Conservation (phyloP, 2,113 vertebrate species). For the Paradoxurus hermaphroditus region DNA sequence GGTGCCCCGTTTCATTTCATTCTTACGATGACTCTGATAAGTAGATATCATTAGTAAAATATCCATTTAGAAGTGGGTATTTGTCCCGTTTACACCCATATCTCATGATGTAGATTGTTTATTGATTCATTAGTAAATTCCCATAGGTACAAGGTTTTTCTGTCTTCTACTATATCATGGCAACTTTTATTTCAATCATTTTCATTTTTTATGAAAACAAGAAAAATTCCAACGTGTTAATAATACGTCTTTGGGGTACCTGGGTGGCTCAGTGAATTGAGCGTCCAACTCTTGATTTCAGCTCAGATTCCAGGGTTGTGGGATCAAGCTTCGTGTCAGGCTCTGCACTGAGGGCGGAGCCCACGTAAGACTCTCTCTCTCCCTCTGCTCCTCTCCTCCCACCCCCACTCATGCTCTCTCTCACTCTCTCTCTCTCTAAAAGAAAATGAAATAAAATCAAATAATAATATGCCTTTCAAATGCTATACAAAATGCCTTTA, state of each 20-base stretch:
- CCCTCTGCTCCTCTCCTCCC: too few species aligned
- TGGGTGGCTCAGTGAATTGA: too few species aligned
- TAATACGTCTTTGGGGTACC: background rate
- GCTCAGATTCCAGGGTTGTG: too few species aligned
- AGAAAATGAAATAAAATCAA: too few species aligned
- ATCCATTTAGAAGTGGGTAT: background rate
- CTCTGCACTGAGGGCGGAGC: too few species aligned
- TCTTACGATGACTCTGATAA: background rate
- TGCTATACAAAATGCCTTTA: background rate
- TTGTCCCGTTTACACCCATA: background rate
- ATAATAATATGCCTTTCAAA: background rate
- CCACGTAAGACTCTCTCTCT: too few species aligned
- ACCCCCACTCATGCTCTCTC: too few species aligned
- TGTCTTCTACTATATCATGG: background rate
- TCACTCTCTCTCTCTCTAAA: too few species aligned
- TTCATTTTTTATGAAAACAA: slow-evolving; percentile 1
- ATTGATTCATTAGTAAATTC: background rate
- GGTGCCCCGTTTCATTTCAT: background rate
- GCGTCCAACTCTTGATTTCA: too few species aligned
- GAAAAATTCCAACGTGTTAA: background rate
- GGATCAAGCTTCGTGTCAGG: too few species aligned
- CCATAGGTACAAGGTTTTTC: background rate
- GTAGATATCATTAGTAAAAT: background rate
- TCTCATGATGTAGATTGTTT: background rate
- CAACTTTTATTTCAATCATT: background rate